These are phyloP conservation scores for Ctenosaura bakeri DNA, from an alignment of 2,797 vertebrate genomes.

Conservation along the genomic window DNA sequence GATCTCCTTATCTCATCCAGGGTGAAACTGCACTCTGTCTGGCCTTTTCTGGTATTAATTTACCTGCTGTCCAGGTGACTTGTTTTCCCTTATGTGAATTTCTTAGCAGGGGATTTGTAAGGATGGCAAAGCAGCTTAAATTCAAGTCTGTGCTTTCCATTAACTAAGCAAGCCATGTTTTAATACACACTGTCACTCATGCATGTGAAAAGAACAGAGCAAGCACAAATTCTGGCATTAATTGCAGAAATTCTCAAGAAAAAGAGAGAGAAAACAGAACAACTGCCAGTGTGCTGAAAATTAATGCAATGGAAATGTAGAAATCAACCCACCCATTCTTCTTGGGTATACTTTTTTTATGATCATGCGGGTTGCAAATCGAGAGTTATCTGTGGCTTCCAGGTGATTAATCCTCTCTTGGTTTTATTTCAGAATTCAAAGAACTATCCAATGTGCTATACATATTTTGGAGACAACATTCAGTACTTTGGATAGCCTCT, in stretches of 20 bases:
- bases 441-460: no score
- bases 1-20: neutral
- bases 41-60: constrained; percentile 6
- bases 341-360: neutral
- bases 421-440: no score
- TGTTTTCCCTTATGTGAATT: constrained; percentile 6
- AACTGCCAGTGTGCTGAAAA: neutral
- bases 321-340: neutral
- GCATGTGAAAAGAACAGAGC: neutral
- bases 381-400: no score
- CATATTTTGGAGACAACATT: no score
- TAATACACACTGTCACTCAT: neutral
- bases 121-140: constrained; percentile 3
- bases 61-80: neutral
- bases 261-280: neutral
- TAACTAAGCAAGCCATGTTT: constrained; percentile 10
- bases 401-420: no score
- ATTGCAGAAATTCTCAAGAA: neutral
- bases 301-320: neutral
- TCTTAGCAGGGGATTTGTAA: constrained; percentile 19
- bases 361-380: neutral
- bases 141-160: neutral
- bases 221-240: neutral
- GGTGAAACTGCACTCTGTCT: neutral
- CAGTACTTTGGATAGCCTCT: no score